Evolutionary conservation across 2,797 vertebrate genomes (phyloP), one percentile per base, ranked within the genome.

Genomic region (Periophthalmus magnuspinnatus): DNA sequence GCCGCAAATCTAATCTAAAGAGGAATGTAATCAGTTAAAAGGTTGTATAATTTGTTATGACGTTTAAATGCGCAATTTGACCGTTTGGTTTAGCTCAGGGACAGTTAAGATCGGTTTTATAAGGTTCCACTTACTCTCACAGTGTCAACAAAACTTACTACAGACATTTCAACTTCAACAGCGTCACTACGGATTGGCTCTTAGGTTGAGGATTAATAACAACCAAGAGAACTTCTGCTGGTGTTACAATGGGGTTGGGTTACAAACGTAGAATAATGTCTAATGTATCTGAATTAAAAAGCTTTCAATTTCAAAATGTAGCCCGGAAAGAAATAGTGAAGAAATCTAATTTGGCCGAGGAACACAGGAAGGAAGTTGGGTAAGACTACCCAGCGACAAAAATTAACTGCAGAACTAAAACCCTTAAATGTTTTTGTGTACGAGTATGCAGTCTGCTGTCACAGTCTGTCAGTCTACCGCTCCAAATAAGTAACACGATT

Each of bases 1-100:
- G 74, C 63, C 10, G 1, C 58, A 0, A 28, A 65, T 83, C 77
- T 75, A 69, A 81, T 85, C 79, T 65, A 57, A 69, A 76, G 77
- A 68, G 55, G 57, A 47, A 22, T 28, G 57, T 38, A 52, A 61
- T 47, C 59, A n/a, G 38, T 60, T 59, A 16, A 68, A 68, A 67
- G 21, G 34, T 9, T 2, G 3, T 32, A 32, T 54, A 50, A 58
- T 5, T 5, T 5, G 24, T 16, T 34, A 11, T 1, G 33, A 54
- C 54, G n/a, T 52, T 74, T 68, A 11, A 63, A 65, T 17, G n/a
- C 33, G 38, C 9, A 65, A 21, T 54, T 76, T 70, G 38, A 48
- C 52, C 38, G 47, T 45, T 45, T 41, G 34, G 8, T 56, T 65
- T 0, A 70, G 33, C 50, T 66, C 0, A 0, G 68, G 57, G 58